Evolutionary conservation across 2,888 invertebrate species (phyloP), one percentile per base, ranked within the genome.

Genomic region (Amiota communis): DNA sequence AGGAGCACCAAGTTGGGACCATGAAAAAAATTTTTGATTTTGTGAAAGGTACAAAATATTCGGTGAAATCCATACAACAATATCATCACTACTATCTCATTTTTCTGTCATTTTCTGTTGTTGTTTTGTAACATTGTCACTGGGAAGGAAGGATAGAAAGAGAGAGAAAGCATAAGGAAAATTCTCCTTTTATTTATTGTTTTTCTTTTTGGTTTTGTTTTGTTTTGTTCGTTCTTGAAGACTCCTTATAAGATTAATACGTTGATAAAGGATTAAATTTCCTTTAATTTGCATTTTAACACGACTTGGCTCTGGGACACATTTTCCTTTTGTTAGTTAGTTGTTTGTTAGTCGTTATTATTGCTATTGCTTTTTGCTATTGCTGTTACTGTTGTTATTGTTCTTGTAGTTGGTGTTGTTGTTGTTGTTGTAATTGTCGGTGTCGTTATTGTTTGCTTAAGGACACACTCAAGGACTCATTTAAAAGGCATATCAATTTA

Each of bases 401-500:
- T 63, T 23, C 9, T 13, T 63, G 12, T 36, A 6, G 12, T 4
- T 17, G 51, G 20, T 51, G 2, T 17, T 51, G 17, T 47, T 51
- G 51, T 67, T 67, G 49, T 23, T 20, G 17, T 67, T 20, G 9
- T 49, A 20, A 12, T 17, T 49, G 48, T 49, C 49, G 49, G 48
- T 49, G 49, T 47, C 36, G 20, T 59, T 65, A 17, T 67, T 53
- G 71, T 53, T n/a, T n/a, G 6, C 23, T 36, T 23, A 63, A 63
- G 63, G 11, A 63, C 47, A 23, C 48, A 49, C 47, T 61, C 65
- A 23, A 65, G 72, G 51, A 65, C 51, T 65, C 73, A 72, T 76
- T 81, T 78, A 84, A 82, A 84, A 86, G 86, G 86, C 86, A 78
- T 84, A 84, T 84, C 84, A 82, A 75, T 81, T 84, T 86, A 80